These are phyloP conservation scores for Meta bourneti DNA, from an alignment of 2,888 invertebrate genomes.

Conservation along the genomic window DNA sequence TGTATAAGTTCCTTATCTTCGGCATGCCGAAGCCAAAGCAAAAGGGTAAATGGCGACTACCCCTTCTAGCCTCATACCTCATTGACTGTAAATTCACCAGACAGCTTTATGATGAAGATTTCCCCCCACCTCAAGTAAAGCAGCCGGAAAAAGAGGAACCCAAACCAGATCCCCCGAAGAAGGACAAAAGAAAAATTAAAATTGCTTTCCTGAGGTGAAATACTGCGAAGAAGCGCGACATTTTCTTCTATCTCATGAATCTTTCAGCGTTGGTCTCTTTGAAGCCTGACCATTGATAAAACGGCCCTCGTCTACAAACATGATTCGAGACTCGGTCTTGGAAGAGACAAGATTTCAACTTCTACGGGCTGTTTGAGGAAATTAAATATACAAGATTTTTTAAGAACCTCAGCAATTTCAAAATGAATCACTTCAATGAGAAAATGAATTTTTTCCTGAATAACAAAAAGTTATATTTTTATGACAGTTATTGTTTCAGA, in stretches of 20 bases:
- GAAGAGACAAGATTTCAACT: not conserved
- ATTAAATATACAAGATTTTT: not conserved
- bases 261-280: not conserved
- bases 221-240: not conserved
- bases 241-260: not conserved
- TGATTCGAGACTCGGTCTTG: not conserved
- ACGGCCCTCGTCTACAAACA: not conserved
- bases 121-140: slow-evolving; percentile 69
- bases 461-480: not conserved
- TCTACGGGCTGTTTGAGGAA: not conserved
- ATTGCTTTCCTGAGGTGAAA: slow-evolving; percentile 75
- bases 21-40: slow-evolving; percentile 79
- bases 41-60: slow-evolving; percentile 78
- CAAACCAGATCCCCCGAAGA: slow-evolving; percentile 19
- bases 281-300: slow-evolving; percentile 9
- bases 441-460: not conserved
- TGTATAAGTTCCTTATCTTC: slow-evolving; percentile 78
- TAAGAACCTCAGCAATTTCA: not conserved
- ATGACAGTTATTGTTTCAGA: not conserved
- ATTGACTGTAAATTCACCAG: slow-evolving; percentile 78
- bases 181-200: slow-evolving; percentile 64
- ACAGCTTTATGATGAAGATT: slow-evolving; percentile 74
- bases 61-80: slow-evolving; percentile 78
- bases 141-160: slow-evolving; percentile 63
- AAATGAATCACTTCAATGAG: not conserved